phyloP scores from a whole-genome alignment of 2,888 invertebrate species.

The Harpagoxenus sublaevis region DNA sequence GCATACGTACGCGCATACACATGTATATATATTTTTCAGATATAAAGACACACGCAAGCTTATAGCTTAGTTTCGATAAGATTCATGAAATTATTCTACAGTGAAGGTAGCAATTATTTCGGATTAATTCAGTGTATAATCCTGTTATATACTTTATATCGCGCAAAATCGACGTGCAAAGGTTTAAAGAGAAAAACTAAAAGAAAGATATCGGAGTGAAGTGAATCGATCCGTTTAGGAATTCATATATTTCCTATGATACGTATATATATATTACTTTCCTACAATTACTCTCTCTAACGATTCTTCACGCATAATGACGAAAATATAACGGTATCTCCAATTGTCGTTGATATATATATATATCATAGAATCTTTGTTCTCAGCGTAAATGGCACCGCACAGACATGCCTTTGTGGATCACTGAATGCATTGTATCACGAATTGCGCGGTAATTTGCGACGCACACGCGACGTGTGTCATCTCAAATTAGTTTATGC shows the following conservation, averaged over 20 bases:
- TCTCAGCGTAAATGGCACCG: background rate
- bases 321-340: background rate
- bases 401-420: conserved; percentile 28
- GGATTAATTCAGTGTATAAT: conserved; percentile 12
- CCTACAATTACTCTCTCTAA: conserved; percentile 6
- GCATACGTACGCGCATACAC: conserved; percentile 7
- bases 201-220: background rate
- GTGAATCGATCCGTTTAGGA: background rate
- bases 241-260: background rate
- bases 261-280: conserved; percentile 6
- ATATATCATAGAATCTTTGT: conserved; percentile 7
- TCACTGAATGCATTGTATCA: conserved; percentile 2
- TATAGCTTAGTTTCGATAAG: conserved; percentile 10
- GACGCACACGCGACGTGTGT: background rate
- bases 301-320: conserved; percentile 4
- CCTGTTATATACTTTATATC: background rate
- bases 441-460: background rate
- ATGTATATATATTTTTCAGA: conserved; percentile 25
- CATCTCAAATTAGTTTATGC: background rate
- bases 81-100: conserved; percentile 9
- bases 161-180: background rate
- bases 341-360: background rate
- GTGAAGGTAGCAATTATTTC: background rate
- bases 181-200: background rate
- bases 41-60: conserved; percentile 46